Base-by-base conservation (phyloP, 2,797 vertebrate species). In the Melanotaenia nigrans region DNA sequence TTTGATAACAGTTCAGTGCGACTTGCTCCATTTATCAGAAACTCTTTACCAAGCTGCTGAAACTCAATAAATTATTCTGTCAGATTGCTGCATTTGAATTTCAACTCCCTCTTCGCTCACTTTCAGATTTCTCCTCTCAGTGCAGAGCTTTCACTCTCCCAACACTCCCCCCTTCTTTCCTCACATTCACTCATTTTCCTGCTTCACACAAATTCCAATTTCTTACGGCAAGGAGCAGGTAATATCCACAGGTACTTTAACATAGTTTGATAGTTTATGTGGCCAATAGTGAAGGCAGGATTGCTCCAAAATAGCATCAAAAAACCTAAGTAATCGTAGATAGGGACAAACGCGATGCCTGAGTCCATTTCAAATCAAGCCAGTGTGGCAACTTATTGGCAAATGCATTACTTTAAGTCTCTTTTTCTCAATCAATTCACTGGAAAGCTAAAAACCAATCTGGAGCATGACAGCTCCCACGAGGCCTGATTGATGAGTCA, bases 11-110 rank as follows among this genome's bases (percentile, higher is more conserved):
- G 90, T 92, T 93, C 90, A 86, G 85, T 87, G 85, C 85, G 90
- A 93, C 90, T 93, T 92, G 89, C 90, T 92, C 86, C 90, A 93
- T 94, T 94, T 94, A 95, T 94, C 90, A 92, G 86, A 88, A 92
- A 91, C 79, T 90, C 91, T 91, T 87, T 90, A 90, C 89, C 87
- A 87, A 90, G 89, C 84, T 83, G 80, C 84, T 73, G 88, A 85
- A 90, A 92, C 90, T 90, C 89, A 90, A 93, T 94, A 90, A 92
- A 93, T 93, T 93, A 93, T 94, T 94, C 92, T 90, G 88, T 92
- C 89, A 94, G 92, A 93, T 92, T 91, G 90, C 79, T 67, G 74
- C 89, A 87, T 93, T 90, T 94, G 82, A 89, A 89, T 92, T 85
- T 79, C 86, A 79, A 51, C 83, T 80, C 81, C 83, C 85, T 86